Percentiles rank a stretch among this genome's conserved stretches.
Conservation (phyloP, 1,140 invertebrate genomes). For the Hyles vespertilio region DNA sequence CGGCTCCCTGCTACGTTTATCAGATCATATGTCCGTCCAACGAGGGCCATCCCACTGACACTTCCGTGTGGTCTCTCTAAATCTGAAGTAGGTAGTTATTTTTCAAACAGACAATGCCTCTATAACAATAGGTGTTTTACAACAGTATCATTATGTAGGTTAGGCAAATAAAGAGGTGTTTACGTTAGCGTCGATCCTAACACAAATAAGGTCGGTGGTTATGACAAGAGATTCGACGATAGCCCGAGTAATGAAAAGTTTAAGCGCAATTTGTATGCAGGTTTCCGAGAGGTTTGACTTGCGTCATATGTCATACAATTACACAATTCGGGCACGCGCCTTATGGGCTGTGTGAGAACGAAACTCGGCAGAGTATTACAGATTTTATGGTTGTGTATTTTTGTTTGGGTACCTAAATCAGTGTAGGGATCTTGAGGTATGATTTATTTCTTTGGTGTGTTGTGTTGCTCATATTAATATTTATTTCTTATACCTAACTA, state of each 20-base stretch:
- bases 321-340: conserved; percentile 26
- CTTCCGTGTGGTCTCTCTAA: too few relatives aligned
- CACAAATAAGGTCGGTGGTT: conserved; percentile 3
- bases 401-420: neutral
- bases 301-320: conserved; percentile 12
- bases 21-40: too few relatives aligned
- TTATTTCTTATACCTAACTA: too few relatives aligned
- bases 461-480: too few relatives aligned
- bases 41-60: too few relatives aligned
- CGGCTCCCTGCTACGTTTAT: too few relatives aligned
- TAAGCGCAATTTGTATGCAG: conserved; percentile 31
- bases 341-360: conserved; percentile 15
- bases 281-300: conserved; percentile 16
- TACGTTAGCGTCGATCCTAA: conserved; percentile 12
- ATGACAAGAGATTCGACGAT: conserved; percentile 12
- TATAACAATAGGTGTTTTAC: too few relatives aligned
- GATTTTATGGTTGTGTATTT: neutral
- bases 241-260: conserved; percentile 13
- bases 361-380: conserved; percentile 6
- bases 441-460: too few relatives aligned
- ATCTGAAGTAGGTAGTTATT: too few relatives aligned
- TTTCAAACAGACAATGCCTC: too few relatives aligned
- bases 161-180: conserved; percentile 14
- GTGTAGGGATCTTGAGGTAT: too few relatives aligned
- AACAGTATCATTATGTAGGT: conserved; percentile 2